Percentiles rank a stretch among this genome's conserved stretches.
These are phyloP conservation scores for Calliphora vicina DNA, from an alignment of 1,140 invertebrate species.

Conservation along the genomic window DNA sequence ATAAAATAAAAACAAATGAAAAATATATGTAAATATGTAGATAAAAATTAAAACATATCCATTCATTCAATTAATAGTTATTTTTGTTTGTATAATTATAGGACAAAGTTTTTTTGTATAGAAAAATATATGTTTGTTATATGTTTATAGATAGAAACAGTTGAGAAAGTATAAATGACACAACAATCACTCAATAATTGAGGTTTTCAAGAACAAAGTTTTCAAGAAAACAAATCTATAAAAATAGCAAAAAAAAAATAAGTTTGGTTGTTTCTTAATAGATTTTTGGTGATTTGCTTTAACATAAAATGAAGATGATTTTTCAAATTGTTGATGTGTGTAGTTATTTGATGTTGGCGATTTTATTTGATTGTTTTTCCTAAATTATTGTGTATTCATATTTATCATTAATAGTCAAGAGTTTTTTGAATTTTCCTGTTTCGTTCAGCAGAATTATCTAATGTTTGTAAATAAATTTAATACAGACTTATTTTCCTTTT, in stretches of 20 bases:
- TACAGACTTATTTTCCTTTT: constrained; percentile 96
- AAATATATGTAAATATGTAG: no score
- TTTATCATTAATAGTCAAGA: neutral
- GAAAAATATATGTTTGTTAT: no score
- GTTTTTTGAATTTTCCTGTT: neutral
- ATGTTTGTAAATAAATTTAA: constrained; percentile 88
- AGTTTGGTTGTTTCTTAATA: constrained; percentile 8
- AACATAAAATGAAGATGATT: constrained; percentile 11
- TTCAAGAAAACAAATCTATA: neutral
- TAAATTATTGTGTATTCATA: neutral
- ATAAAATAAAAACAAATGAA: neutral
- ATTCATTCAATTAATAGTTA: no score
- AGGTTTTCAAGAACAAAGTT: neutral
- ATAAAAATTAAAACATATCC: neutral
- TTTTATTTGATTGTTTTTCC: neutral
- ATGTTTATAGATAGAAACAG: no score
- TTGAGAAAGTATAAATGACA: no score
- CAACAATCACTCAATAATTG: neutral
- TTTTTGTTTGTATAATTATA: neutral
- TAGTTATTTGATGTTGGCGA: constrained; percentile 5
- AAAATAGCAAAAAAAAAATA: constrained; percentile 21
- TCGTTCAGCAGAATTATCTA: constrained; percentile 48
- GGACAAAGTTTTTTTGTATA: neutral
- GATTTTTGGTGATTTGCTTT: constrained; percentile 33
- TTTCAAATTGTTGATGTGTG: neutral